Conservation (phyloP, 1,140 invertebrate genomes). For the Tetranychus cinnabarinus region DNA sequence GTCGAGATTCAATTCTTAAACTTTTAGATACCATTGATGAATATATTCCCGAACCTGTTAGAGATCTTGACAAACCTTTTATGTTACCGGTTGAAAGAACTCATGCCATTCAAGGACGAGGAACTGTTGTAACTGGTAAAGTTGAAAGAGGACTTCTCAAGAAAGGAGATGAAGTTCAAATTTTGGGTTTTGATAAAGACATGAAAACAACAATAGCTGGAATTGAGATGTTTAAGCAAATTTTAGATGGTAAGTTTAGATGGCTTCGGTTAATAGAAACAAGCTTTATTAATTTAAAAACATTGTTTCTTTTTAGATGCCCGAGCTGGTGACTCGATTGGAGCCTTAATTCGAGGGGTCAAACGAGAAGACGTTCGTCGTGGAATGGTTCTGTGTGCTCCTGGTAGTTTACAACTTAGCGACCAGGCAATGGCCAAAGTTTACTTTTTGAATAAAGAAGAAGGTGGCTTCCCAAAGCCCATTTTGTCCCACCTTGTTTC, state of each 20-base stretch:
- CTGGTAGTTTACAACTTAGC: slow-evolving; percentile 44
- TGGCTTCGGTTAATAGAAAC: background rate
- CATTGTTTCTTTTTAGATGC: slow-evolving; percentile 31
- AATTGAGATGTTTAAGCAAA: slow-evolving; percentile 96
- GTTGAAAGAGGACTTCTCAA: slow-evolving; percentile 64
- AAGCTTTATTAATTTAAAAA: background rate
- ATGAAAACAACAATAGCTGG: slow-evolving; percentile 65
- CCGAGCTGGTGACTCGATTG: slow-evolving; percentile 85
- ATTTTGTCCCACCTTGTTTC: background rate
- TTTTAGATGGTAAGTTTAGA: slow-evolving; percentile 34
- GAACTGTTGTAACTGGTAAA: slow-evolving; percentile 70
- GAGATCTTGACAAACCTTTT: slow-evolving; percentile 87
- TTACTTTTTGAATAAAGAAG: slow-evolving; percentile 26
- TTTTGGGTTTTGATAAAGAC: slow-evolving; percentile 68
- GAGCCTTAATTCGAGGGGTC: slow-evolving; percentile 62
- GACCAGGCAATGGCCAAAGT: slow-evolving; percentile 40
- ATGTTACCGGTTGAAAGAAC: slow-evolving; percentile 73
- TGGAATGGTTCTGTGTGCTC: slow-evolving; percentile 78
- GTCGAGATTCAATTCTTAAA: slow-evolving; percentile 45
- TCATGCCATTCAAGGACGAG: slow-evolving; percentile 72
- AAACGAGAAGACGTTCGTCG: slow-evolving; percentile 76
- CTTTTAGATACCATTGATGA: slow-evolving; percentile 66
- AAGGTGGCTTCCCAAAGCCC: background rate
- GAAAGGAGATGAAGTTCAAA: slow-evolving; percentile 75
- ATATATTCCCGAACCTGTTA: slow-evolving; percentile 62